Evolutionary conservation across 2,888 invertebrate species (phyloP), one percentile per base, ranked within the genome.

Genomic region (Leptopilina syphax): DNA sequence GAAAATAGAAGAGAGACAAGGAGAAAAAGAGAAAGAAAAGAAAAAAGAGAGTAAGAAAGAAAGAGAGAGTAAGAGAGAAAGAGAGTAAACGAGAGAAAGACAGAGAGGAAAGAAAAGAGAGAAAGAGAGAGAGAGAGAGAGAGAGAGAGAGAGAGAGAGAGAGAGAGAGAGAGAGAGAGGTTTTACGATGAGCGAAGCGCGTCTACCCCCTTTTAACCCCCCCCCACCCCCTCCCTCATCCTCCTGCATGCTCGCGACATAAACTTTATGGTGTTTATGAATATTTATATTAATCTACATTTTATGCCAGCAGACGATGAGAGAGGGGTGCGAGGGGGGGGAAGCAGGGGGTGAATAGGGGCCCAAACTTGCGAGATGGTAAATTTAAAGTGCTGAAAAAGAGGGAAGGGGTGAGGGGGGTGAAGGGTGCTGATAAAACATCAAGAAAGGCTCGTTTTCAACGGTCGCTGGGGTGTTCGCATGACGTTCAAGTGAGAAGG

Each of bases 251-350:
- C 85, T 86, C 88, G 89, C 85, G 89, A 91, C 91, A 89, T 90
- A 91, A 91, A 91, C 88, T 92, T 91, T 91, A 91, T 88, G 88
- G 89, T 91, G 90, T 91, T 91, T 91, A 91, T 91, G 91, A 92
- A 92, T 92, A 92, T 92, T 91, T 91, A 92, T 92, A 91, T 90
- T 90, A 91, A 91, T 91, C 90, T 89, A 91, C 90, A 90, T 90
- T 91, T 91, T 90, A 91, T 88, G 89, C 86, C 84, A 82, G 82
- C 87, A 87, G 86, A 84, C 87, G 86, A 83, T 81, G 27, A 79
- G 78, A 41, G 80, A 80, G 77, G 79, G 76, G 18, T 1, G 54
- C 10, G 66, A 60, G 77, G 76, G 76, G 80, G 79, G 83, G 77
- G 79, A 34, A 79, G 83, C 68, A 65, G 65, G 73, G 65, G 77